phyloP scores from a whole-genome alignment of 1,140 invertebrate genomes.

The Pentalonia nigronervosa region DNA sequence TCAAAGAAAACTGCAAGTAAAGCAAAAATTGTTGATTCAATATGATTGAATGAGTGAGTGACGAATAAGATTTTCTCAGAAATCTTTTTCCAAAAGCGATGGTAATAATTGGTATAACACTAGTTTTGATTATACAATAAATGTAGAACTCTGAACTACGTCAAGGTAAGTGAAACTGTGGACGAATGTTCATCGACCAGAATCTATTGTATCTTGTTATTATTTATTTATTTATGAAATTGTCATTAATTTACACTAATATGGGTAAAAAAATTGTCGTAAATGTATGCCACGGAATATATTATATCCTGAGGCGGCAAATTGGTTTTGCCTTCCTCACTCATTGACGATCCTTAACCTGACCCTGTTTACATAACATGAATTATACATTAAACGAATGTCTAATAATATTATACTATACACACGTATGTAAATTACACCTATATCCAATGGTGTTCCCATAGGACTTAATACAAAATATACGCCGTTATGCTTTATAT shows the following conservation, averaged over 20 bases:
- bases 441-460: neutral
- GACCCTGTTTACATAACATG: slow-evolving; percentile 6
- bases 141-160: neutral
- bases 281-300: neutral
- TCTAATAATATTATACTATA: slow-evolving; percentile 10
- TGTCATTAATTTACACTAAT: neutral
- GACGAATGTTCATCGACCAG: neutral
- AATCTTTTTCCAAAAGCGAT: neutral
- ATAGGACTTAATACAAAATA: neutral
- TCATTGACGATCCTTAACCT: neutral
- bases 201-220: neutral
- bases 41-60: neutral
- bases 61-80: neutral
- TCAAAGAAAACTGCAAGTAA: neutral
- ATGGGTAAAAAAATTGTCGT: neutral
- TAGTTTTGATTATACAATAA: neutral
- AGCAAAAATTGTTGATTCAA: neutral
- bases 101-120: neutral
- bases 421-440: slow-evolving; percentile 10
- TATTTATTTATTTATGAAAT: neutral
- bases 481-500: neutral
- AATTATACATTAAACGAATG: slow-evolving; percentile 13
- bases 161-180: neutral
- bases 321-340: neutral
- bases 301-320: neutral